Conservation (phyloP, 2,888 invertebrate genomes). For the Trachelus troglodyta region DNA sequence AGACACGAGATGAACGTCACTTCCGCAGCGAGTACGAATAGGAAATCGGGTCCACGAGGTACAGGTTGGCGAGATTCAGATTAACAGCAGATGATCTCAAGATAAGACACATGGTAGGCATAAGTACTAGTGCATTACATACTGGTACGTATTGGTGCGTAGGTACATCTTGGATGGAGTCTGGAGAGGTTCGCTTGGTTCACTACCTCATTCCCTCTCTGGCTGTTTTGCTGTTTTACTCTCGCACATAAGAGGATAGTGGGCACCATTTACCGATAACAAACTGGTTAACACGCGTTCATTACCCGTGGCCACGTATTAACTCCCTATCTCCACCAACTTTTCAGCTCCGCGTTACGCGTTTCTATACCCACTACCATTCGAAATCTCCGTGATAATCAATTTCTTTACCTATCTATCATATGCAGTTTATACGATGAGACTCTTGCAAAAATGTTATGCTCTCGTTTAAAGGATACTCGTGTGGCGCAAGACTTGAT, state of each 20-base stretch:
- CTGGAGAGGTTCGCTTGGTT: background rate
- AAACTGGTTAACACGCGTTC: conserved; percentile 40
- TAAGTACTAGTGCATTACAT: background rate
- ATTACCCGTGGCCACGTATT: conserved; percentile 32
- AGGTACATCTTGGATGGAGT: background rate
- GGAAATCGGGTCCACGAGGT: background rate
- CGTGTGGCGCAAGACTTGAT: background rate
- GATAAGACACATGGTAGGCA: background rate
- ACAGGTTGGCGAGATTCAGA: background rate
- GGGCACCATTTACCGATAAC: conserved; percentile 32
- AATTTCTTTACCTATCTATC: background rate
- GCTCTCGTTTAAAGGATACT: background rate
- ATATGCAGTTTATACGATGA: background rate
- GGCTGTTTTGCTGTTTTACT: background rate
- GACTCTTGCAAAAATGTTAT: background rate
- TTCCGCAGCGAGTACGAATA: background rate
- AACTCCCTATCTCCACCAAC: conserved; percentile 17
- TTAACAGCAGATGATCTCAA: background rate
- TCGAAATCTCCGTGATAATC: background rate
- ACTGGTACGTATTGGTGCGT: background rate
- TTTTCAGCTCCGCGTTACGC: conserved; percentile 7
- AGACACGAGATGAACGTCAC: background rate
- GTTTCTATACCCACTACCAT: background rate
- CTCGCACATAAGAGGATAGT: conserved; percentile 20
- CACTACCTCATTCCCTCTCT: background rate